A percentile compares a stretch with the other conserved stretches of the same genome.
Evolutionary conservation across 2,113 vertebrate species (phyloP).

Genomic region (Bubalus kerabau): DNA sequence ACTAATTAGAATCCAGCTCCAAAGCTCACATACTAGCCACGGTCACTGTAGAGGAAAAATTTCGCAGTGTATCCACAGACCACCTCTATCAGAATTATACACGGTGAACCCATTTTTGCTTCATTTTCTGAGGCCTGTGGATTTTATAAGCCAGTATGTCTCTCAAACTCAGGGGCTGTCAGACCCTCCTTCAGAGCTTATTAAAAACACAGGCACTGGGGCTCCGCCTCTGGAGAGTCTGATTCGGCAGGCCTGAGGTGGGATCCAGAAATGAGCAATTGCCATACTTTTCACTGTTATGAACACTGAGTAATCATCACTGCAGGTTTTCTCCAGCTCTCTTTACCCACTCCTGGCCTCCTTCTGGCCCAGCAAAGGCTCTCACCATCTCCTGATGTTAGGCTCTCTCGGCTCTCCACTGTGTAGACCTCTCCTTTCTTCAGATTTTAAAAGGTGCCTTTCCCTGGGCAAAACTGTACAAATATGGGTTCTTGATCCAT

Average conservation of each 20-base stretch:
- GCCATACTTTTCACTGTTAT: background rate
- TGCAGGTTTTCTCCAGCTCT: background rate
- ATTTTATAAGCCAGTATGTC: background rate
- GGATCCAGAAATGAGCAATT: background rate
- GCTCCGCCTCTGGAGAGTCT: background rate
- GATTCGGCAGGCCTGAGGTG: background rate
- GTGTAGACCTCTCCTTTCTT: background rate
- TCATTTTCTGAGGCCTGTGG: background rate
- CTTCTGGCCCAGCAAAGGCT: background rate
- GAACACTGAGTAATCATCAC: background rate
- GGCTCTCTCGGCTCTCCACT: background rate
- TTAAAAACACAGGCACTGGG: background rate
- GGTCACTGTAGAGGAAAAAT: background rate
- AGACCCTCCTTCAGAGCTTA: background rate
- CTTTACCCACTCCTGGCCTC: background rate
- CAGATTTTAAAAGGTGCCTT: background rate
- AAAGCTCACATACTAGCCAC: background rate
- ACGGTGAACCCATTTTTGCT: background rate
- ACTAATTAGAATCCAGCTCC: background rate
- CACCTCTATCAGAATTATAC: background rate
- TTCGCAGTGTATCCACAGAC: background rate
- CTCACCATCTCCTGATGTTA: background rate
- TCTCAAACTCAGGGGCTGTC: background rate
- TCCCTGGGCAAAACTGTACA: background rate
- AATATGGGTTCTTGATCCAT: background rate